Evolutionary conservation across 2,888 invertebrate genomes (phyloP), one percentile per base, ranked within the genome.

Genomic region (Drosophila algonquin): DNA sequence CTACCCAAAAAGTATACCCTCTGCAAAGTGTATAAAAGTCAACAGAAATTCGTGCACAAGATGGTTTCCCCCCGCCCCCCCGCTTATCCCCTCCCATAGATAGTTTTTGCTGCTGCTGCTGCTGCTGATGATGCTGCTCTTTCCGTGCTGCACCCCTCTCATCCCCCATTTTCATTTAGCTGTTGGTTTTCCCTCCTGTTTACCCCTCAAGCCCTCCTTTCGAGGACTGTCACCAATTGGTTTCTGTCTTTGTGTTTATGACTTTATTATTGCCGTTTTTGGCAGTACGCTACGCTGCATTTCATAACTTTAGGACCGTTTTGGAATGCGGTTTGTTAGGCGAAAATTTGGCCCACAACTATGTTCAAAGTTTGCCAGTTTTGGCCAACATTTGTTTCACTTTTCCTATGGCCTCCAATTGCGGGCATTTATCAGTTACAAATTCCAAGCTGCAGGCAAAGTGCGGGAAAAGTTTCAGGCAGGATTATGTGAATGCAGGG

Each of bases 231-330:
- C 57, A 51, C 46, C 79, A 51, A 63, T 75, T 65, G 53, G 35
- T 30, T 68, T 59, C 60, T n/a, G 46, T 70, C n/a, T 60, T 65
- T 68, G 53, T 68, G 54, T 64, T 57, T 71, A 58, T 63, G 59
- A 58, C 63, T 70, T 59, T 73, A 64, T 75, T 73, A 61, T 73
- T 57, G 63, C 63, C 57, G 21, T 62, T 64, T 64, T 59, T 55
- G 54, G 21, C 18, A 27, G 10, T 32, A 4, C 32, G 35, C 35
- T 58, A 54, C 51, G 21, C 51, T 52, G 47, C 54, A 64, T 82
- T 89, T 73, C 79, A 87, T 89, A 78, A 87, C 87, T 73, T 81
- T 76, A 84, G 67, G 63, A 62, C 70, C 59, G 52, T 52, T 70
- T 70, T 68, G 16, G 30, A 35, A 35, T 32, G 45, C 44, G 21